Percentiles rank a stretch among this genome's conserved stretches.
Conservation (phyloP, 1,140 invertebrate genomes). For the Pseudomyrmex pallidus region DNA sequence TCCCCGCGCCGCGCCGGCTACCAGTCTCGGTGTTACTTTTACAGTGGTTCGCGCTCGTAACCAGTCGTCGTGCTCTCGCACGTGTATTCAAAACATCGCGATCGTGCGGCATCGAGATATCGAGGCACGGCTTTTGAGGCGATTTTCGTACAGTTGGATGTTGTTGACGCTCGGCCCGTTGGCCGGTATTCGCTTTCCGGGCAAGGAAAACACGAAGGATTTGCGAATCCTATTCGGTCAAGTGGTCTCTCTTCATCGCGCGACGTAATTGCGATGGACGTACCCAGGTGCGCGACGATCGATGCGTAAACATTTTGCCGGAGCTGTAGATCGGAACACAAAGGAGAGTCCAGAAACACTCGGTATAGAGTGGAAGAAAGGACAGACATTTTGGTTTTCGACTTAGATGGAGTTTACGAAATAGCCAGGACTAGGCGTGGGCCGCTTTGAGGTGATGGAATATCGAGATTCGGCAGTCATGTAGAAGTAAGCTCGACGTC, state of each 20-base stretch:
- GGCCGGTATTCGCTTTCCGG: neutral
- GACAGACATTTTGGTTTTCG: too few relatives aligned
- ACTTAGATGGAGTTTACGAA: neutral
- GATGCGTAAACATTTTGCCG: conserved; percentile 48
- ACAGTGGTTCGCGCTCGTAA: conserved; percentile 59
- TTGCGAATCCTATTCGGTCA: neutral
- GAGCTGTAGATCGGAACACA: conserved; percentile 27
- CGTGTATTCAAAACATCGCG: conserved; percentile 29
- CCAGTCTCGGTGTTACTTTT: conserved; percentile 65
- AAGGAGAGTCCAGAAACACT: neutral
- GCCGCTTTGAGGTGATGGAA: neutral
- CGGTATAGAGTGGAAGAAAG: neutral
- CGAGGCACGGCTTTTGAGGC: neutral
- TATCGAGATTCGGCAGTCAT: conserved; percentile 53
- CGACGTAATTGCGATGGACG: neutral
- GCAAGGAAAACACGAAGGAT: neutral
- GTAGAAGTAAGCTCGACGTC: conserved; percentile 41
- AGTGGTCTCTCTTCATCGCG: conserved; percentile 2
- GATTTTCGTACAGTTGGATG: neutral
- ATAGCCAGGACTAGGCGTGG: neutral
- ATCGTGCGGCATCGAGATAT: conserved; percentile 10
- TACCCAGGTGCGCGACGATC: conserved; percentile 16
- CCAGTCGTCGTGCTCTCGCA: conserved; percentile 15
- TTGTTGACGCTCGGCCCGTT: neutral
- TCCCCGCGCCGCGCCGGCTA: conserved; percentile 55